These are phyloP conservation scores for Dryobates pubescens DNA, from an alignment of 2,797 vertebrate genomes.

Conservation along the genomic window DNA sequence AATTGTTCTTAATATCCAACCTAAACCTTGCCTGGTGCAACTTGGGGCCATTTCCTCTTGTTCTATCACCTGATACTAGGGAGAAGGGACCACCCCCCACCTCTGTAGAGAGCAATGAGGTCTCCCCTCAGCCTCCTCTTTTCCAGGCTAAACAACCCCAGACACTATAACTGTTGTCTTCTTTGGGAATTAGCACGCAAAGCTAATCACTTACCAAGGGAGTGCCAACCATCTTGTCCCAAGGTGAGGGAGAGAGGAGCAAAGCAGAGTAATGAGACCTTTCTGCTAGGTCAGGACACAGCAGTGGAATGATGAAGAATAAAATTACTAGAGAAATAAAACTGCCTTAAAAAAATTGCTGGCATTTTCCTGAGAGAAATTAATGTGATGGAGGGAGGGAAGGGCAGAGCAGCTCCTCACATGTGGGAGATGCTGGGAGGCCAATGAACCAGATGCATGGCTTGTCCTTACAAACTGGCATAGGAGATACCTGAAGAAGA, in stretches of 20 bases:
- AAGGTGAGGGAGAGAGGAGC: not conserved
- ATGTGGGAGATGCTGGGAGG: not conserved
- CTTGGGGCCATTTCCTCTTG: too few species aligned
- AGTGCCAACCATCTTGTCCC: not conserved
- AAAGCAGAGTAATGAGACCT: constrained; percentile 26
- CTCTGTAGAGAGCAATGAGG: too few species aligned
- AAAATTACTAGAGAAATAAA: not conserved
- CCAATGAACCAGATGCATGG: not conserved
- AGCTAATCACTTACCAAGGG: not conserved
- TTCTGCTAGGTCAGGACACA: constrained; percentile 35
- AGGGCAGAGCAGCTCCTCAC: not conserved
- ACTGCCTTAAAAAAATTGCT: constrained; percentile 1
- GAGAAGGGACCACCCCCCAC: too few species aligned
- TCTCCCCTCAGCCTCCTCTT: too few species aligned
- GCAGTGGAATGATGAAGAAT: not conserved
- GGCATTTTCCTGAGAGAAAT: constrained; percentile 33
- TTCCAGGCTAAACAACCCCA: too few species aligned
- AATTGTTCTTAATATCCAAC: too few species aligned
- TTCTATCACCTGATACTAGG: too few species aligned
- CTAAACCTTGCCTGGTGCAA: too few species aligned
- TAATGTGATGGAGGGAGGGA: constrained; percentile 8
- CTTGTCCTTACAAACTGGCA: not conserved
- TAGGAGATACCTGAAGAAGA: not conserved
- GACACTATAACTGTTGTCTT: not conserved
- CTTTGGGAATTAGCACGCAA: not conserved